phyloP scores from a whole-genome alignment of 2,113 vertebrate species.

The Toxostoma redivivum region DNA sequence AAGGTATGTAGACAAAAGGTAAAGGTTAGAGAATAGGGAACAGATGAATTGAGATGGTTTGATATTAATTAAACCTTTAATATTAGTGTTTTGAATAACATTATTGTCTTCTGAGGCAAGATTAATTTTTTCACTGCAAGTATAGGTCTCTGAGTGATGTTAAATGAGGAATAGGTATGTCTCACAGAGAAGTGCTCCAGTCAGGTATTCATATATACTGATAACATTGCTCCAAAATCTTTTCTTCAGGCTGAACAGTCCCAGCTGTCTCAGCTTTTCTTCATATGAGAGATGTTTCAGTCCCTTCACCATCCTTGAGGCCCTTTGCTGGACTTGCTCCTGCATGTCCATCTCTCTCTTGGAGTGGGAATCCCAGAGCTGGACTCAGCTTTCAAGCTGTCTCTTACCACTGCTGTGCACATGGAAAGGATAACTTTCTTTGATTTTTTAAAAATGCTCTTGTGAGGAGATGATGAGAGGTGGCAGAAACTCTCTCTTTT shows the following conservation, averaged over 20 bases:
- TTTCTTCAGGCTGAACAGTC: not conserved
- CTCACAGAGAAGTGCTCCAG: not conserved
- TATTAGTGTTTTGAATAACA: not conserved
- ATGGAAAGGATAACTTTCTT: not conserved
- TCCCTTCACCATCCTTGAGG: not conserved
- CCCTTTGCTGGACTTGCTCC: not conserved
- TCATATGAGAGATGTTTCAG: not conserved
- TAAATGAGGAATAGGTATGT: not conserved
- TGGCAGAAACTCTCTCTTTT: not conserved
- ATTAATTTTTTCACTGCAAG: not conserved
- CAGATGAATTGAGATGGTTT: not conserved
- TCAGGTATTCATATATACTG: not conserved
- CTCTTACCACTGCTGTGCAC: not conserved
- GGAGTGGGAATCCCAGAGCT: not conserved
- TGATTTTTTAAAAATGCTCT: not conserved
- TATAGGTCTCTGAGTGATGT: not conserved
- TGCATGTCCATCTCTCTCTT: not conserved
- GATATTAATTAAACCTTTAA: not conserved
- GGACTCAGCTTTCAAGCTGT: not conserved
- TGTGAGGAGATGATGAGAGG: not conserved
- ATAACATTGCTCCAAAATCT: not conserved
- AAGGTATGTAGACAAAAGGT: not conserved
- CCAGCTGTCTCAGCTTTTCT: not conserved
- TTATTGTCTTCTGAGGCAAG: not conserved
- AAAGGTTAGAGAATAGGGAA: not conserved